Percentiles rank a stretch among this genome's conserved stretches.
phyloP scores from a whole-genome alignment of 1,140 invertebrate species.

The Microplitis demolitor region DNA sequence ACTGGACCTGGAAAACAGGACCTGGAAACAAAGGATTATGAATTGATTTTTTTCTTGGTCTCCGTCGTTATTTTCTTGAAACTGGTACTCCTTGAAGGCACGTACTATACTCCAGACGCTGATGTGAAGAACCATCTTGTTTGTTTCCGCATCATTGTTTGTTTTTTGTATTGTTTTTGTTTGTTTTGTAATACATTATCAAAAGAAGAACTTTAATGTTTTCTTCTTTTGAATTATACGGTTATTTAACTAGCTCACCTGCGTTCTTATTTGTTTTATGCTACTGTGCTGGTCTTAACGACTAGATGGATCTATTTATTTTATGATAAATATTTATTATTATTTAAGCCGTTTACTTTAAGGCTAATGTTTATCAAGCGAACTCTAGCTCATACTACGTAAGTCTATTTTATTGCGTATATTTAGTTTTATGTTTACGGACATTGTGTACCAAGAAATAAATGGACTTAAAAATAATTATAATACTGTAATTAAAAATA shows the following conservation, averaged over 20 bases:
- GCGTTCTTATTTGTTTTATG: not conserved
- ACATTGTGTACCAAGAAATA: too few species aligned
- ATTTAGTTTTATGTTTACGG: too few species aligned
- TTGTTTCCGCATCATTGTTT: not conserved
- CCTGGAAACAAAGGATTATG: slow-evolving; percentile 64
- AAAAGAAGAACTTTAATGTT: not conserved
- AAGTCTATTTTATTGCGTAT: too few species aligned
- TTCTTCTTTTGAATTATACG: not conserved
- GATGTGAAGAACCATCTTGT: not conserved
- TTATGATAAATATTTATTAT: not conserved
- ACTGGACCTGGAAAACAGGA: slow-evolving; percentile 59
- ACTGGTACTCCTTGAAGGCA: not conserved
- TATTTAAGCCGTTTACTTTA: too few species aligned
- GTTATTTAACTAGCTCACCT: not conserved
- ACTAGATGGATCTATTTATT: not conserved
- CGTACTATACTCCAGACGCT: not conserved
- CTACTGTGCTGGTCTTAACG: not conserved
- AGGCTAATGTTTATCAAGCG: too few species aligned
- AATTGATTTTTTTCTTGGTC: slow-evolving; percentile 28
- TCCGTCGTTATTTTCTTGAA: too few species aligned
- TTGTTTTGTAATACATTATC: not conserved
- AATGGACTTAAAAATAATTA: too few species aligned
- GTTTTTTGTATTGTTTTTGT: not conserved
- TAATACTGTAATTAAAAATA: too few species aligned
- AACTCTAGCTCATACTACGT: too few species aligned